Evolutionary conservation across 1,140 invertebrate genomes (phyloP).

Genomic region (Aphaenogaster ashmeadi): DNA sequence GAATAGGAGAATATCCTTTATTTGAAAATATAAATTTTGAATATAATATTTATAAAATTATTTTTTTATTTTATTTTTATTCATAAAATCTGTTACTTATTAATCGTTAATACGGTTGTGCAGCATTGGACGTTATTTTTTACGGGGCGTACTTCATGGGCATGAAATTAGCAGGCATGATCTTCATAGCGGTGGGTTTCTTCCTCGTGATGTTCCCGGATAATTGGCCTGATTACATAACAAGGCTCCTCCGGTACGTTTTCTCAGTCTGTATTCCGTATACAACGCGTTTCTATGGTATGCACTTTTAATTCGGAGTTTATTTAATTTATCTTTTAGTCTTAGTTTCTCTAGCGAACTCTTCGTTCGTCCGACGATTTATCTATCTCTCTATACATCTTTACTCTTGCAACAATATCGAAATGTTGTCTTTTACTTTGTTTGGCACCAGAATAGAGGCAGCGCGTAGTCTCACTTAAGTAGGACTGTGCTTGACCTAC

Average conservation of each 20-base stretch:
- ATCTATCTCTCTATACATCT: constrained; percentile 66
- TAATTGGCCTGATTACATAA: constrained; percentile 98
- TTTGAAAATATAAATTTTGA: background rate
- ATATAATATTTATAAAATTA: background rate
- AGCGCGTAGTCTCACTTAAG: constrained; percentile 78
- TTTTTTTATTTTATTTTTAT: background rate
- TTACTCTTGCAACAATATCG: constrained; percentile 76
- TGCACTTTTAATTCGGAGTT: constrained; percentile 81
- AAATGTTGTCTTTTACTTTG: constrained; percentile 72
- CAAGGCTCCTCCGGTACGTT: constrained; percentile 93
- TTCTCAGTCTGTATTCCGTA: constrained; percentile 64
- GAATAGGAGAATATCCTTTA: background rate
- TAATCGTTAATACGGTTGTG: constrained; percentile 69
- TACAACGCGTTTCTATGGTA: constrained; percentile 76
- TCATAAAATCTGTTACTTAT: background rate
- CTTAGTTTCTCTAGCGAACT: constrained; percentile 81
- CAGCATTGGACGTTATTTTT: constrained; percentile 95
- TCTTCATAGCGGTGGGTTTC: constrained; percentile 96
- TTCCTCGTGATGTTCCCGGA: constrained; percentile 97
- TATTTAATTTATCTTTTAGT: constrained; percentile 76
- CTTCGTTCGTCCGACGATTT: constrained; percentile 69
- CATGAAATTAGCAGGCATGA: constrained; percentile 97
- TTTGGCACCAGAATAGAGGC: constrained; percentile 81
- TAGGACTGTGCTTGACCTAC: constrained; percentile 68
- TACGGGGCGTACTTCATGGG: constrained; percentile 95